Base-by-base conservation (phyloP, 2,113 vertebrate species). In the Menura novaehollandiae region DNA sequence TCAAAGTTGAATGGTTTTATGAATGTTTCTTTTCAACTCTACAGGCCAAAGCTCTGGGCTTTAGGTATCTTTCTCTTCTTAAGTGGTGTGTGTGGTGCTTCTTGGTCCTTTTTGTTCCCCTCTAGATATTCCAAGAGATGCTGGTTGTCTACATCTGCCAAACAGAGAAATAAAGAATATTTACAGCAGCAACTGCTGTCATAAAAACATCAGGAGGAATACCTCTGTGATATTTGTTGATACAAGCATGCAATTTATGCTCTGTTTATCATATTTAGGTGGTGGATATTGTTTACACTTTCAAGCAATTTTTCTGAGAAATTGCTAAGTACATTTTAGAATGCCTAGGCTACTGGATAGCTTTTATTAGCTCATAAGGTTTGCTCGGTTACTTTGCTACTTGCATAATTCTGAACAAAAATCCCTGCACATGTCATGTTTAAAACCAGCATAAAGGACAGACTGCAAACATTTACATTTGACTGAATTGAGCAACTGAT, bases 361-460 rank as follows among this genome's bases (percentile, higher is more conserved):
- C 51, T 94, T 95, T 96, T 82, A 96, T 95, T 84, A 94, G 59
- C 69, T n/a, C 4, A 2, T 35, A 89, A 91, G 66, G 96, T 78
- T 96, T 97, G 89, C 90, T 91, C 88, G 91, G 80, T 80, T 91
- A 51, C 76, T 88, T 95, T 88, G 84, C 47, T 88, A 62, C 47
- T 85, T 63, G 67, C 62, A 78, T 89, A 84, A 91, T 95, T 96
- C 79, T 97, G 71, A 79, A 84, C 83, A 95, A 96, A 95, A 88
- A 91, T 83, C 88, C 39, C 88, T 67, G 44, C 58, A 83, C 46
- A 15, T 59, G 47, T 79, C 53, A 94, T 85, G 84, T 79, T 96
- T 96, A 96, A 94, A 96, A 93, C 37, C 72, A 97, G 93, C 97
- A 96, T 77, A 95, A 97, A 97, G 85, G 68, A 95, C 82, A 92